These are phyloP conservation scores for Mugil cephalus DNA, from an alignment of 2,113 vertebrate genomes.

Conservation along the genomic window DNA sequence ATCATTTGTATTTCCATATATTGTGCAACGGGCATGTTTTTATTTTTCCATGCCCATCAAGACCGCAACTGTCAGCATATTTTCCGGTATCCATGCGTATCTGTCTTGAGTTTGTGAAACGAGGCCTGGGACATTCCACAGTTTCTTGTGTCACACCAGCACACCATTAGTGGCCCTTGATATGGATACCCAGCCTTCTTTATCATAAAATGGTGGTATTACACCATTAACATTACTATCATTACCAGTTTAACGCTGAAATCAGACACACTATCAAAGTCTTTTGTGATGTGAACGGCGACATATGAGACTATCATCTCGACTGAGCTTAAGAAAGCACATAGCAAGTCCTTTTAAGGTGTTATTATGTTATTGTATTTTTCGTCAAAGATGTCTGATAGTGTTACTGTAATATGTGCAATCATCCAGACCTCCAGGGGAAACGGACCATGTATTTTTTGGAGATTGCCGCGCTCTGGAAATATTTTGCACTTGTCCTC, in stretches of 20 bases:
- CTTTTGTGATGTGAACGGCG: constrained; percentile 43
- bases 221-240: constrained; percentile 52
- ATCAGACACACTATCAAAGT: constrained; percentile 73
- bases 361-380: constrained; percentile 57
- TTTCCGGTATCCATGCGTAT: constrained; percentile 19
- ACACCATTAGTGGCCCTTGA: constrained; percentile 68
- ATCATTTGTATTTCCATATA: constrained; percentile 4
- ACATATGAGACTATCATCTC: constrained; percentile 37
- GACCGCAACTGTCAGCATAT: constrained; percentile 26
- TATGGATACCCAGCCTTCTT: constrained; percentile 58
- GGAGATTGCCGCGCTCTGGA: constrained; percentile 45
- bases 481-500: constrained; percentile 49
- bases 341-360: constrained; percentile 41
- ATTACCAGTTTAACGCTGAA: constrained; percentile 68
- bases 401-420: constrained; percentile 38
- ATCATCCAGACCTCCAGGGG: constrained; percentile 25
- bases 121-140: constrained; percentile 58
- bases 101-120: constrained; percentile 46
- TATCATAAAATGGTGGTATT: constrained; percentile 60
- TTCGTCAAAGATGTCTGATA: constrained; percentile 46
- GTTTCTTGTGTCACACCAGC: constrained; percentile 59
- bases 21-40: constrained; percentile 35
- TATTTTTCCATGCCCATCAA: constrained; percentile 11
- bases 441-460: constrained; percentile 37
- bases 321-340: constrained; percentile 45